Percentiles rank a stretch among this genome's conserved stretches.
phyloP scores from a whole-genome alignment of 2,113 vertebrate genomes.

The Plestiodon gilberti region DNA sequence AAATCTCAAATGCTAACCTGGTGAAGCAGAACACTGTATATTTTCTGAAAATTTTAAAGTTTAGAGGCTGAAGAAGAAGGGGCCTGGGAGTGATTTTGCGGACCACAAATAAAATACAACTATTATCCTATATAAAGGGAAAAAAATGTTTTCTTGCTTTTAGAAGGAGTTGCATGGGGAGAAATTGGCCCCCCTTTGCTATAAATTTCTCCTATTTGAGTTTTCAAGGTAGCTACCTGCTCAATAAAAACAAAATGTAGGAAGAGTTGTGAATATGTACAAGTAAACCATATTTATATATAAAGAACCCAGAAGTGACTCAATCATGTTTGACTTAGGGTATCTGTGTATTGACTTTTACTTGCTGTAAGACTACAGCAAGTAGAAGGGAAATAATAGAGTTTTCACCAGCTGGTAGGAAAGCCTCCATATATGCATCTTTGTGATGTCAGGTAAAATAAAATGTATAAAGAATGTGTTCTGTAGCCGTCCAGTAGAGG shows the following conservation, averaged over 20 bases:
- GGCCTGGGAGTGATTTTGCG: background rate
- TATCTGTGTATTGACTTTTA: background rate
- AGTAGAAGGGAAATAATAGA: background rate
- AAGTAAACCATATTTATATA: background rate
- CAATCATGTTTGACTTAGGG: background rate
- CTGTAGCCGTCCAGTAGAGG: slow-evolving; percentile 12
- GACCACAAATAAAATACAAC: background rate
- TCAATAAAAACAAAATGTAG: too few relatives aligned
- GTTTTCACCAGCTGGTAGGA: background rate
- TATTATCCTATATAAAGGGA: background rate
- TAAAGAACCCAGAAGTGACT: background rate
- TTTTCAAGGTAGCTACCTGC: background rate
- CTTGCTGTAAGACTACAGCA: background rate
- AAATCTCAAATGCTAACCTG: background rate
- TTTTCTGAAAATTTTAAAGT: background rate
- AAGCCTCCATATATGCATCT: background rate
- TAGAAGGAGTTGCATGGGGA: background rate
- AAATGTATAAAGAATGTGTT: background rate
- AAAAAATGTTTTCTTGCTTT: background rate
- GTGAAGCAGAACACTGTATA: background rate
- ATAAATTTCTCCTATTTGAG: background rate
- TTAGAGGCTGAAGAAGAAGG: background rate
- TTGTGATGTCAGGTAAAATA: background rate
- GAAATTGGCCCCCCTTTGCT: background rate
- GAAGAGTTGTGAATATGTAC: background rate